These are phyloP conservation scores for Chrysogorgia sp. DNA, from an alignment of 92 coral and sea anemone species.

Conservation along the genomic window DNA sequence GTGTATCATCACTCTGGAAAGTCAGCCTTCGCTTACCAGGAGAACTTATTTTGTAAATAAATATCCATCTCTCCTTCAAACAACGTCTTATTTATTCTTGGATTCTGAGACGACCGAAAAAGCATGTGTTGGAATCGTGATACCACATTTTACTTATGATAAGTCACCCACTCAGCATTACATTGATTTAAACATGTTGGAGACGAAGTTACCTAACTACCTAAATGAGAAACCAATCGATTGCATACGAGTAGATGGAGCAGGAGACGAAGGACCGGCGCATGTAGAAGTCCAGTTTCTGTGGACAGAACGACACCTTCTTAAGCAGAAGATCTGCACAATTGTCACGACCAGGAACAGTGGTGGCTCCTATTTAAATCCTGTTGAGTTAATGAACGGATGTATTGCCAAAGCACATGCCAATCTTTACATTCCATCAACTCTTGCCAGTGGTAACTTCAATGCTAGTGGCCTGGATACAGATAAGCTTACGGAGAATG, in stretches of 20 bases:
- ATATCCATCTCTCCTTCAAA: slow-evolving; percentile 53
- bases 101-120: slow-evolving; percentile 61
- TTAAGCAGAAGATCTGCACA: slow-evolving; percentile 54
- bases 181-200: slow-evolving; percentile 64
- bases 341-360: slow-evolving; percentile 65
- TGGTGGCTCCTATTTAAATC: slow-evolving; percentile 66
- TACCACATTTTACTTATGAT: slow-evolving; percentile 56
- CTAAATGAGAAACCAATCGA: slow-evolving; percentile 43
- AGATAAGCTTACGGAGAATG: slow-evolving; percentile 57
- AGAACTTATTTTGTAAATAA: slow-evolving; percentile 53
- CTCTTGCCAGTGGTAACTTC: slow-evolving; percentile 53
- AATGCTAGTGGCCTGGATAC: slow-evolving; percentile 40
- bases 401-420: slow-evolving; percentile 57
- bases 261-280: slow-evolving; percentile 71
- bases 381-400: slow-evolving; percentile 71
- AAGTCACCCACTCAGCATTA: slow-evolving; percentile 68
- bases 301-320: slow-evolving; percentile 67
- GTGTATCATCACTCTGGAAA: slow-evolving; percentile 30
- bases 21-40: slow-evolving; percentile 39
- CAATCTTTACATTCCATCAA: slow-evolving; percentile 68
- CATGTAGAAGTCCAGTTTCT: slow-evolving; percentile 67
- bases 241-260: slow-evolving; percentile 68
- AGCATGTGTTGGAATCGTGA: slow-evolving; percentile 63
- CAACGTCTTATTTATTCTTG: slow-evolving; percentile 66
- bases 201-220: slow-evolving; percentile 43